Conservation (phyloP, 2,888 invertebrate genomes). For the Drosophila neotestacea region DNA sequence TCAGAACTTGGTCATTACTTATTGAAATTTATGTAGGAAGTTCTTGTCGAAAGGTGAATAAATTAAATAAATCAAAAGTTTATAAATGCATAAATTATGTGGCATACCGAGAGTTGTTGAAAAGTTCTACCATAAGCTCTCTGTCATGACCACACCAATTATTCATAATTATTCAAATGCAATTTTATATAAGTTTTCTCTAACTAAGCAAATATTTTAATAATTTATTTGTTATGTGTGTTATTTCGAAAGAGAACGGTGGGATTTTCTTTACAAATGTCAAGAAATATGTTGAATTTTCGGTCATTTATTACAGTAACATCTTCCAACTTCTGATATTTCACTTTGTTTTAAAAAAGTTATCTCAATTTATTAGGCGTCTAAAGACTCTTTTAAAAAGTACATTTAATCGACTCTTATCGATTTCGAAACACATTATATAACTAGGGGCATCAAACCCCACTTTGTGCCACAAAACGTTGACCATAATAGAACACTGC, state of each 20-base stretch:
- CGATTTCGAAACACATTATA: not conserved
- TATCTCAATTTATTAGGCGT: not conserved
- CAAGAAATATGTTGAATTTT: not conserved
- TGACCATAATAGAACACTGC: not conserved
- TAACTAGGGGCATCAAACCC: not conserved
- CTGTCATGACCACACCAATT: constrained; percentile 30
- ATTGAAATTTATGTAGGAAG: constrained; percentile 51
- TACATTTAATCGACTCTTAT: not conserved
- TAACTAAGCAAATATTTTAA: constrained; percentile 8
- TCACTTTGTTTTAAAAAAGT: not conserved
- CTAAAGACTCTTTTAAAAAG: constrained; percentile 1
- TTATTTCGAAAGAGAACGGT: not conserved
- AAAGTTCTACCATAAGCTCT: constrained; percentile 36
- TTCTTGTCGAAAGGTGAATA: constrained; percentile 44
- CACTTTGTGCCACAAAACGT: not conserved
- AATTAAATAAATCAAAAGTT: constrained; percentile 69
- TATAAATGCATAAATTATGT: constrained; percentile 57
- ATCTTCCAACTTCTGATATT: not conserved
- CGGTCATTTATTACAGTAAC: not conserved
- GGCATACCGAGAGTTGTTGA: constrained; percentile 10
- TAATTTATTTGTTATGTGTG: constrained; percentile 4
- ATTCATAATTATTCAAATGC: constrained; percentile 47
- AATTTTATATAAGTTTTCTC: constrained; percentile 13
- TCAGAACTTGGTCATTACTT: constrained; percentile 30
- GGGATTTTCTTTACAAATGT: not conserved